Evolutionary conservation across 2,888 invertebrate species (phyloP), one percentile per base, ranked within the genome.

Genomic region (Lottia scabra): DNA sequence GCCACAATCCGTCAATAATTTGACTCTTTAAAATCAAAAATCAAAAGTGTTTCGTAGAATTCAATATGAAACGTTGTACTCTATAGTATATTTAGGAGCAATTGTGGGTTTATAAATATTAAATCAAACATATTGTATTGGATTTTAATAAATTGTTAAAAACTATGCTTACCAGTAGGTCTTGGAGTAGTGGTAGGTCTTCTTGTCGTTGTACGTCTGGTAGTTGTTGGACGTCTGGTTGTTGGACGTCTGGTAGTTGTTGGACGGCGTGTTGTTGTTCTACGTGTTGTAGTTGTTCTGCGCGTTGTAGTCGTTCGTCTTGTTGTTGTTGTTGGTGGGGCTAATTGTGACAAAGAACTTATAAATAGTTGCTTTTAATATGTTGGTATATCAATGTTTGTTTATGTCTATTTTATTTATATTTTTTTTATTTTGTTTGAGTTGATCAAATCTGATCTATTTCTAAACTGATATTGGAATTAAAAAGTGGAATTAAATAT

Each of bases 271-370:
- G 56, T 56, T 19, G 56, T 56, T 56, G 56, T 56, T 56, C 19
- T 19, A 23, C 56, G 56, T 5, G 19, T 56, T 10, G 56, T 56
- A 23, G 56, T 56, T 6, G 38, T 2, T 23, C 56, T 56, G 19
- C 56, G 19, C 1, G 56, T 56, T 19, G 56, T 56, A 56, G 56
- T 56, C 15, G 23, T 19, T 19, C 19, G 23, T 23, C 16, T 63
- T 16, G 19, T 43, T 10, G 68, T 69, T 1, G 68, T 69, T 43
- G 68, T 69, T 15, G 68, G 68, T 12, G 63, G 63, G 26, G 68
- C 68, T 69, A 63, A 15, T 38, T 38, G 1, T 38, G 38, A 38
- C 2, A 30, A 38, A 38, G 10, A 38, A 10, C 1, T 38, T 8
- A 38, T n/a, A n/a, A n/a, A n/a, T n/a, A n/a, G n/a, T n/a, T n/a